A percentile compares a stretch with the other conserved stretches of the same genome.
Evolutionary conservation across 2,113 vertebrate genomes (phyloP).

Genomic region (Puffinus mauretanicus): DNA sequence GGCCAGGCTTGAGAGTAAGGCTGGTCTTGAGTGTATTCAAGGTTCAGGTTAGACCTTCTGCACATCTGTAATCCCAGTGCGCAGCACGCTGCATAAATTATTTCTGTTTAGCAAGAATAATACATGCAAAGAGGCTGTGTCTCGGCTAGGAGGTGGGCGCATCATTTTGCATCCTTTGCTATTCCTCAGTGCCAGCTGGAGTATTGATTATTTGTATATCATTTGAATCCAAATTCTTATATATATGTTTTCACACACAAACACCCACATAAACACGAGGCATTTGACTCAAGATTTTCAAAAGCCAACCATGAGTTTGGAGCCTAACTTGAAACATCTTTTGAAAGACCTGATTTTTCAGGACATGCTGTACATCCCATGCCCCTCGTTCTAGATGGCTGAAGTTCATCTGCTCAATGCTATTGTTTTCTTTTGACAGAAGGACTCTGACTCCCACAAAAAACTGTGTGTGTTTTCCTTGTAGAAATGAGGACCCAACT

Average conservation of each 20-base stretch:
- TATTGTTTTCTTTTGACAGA: neutral
- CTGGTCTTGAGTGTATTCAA: neutral
- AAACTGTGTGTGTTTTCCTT: neutral
- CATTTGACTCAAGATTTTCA: neutral
- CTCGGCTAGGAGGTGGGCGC: neutral
- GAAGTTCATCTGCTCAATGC: neutral
- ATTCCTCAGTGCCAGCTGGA: neutral
- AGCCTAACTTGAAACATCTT: neutral
- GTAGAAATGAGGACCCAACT: slow-evolving; percentile 1
- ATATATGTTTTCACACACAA: neutral
- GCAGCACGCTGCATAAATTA: neutral
- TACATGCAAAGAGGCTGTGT: neutral
- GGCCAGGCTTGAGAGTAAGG: neutral
- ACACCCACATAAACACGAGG: rapidly evolving
- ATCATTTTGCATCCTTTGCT: neutral
- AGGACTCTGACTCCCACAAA: neutral
- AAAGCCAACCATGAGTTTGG: neutral
- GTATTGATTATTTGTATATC: neutral
- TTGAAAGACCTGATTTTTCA: neutral
- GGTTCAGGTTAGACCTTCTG: neutral
- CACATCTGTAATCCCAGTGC: neutral
- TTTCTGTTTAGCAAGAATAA: neutral
- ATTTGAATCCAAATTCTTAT: neutral
- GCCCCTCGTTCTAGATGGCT: neutral
- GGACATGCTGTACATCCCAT: neutral